Percentiles rank a stretch among this genome's conserved stretches.
Evolutionary conservation across 2,888 invertebrate genomes (phyloP).

Genomic region (Ecliptopera silaceata): DNA sequence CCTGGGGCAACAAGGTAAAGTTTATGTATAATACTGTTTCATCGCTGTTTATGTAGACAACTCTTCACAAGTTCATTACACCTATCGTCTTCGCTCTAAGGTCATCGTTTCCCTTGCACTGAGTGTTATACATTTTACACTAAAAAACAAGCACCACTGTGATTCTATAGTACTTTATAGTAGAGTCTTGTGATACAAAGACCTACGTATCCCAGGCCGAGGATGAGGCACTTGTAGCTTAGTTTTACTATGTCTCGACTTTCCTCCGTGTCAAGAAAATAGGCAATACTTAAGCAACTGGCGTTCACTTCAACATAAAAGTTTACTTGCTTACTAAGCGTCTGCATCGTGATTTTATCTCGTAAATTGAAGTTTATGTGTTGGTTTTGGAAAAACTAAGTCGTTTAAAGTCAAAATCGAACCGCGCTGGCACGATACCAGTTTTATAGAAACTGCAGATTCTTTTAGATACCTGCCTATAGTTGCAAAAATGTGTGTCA

Average conservation of each 20-base stretch:
- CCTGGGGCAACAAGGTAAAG: too few species aligned
- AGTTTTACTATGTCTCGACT: not conserved
- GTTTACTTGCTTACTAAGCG: conserved; percentile 9
- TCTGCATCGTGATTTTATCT: conserved; percentile 23
- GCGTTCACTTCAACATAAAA: conserved; percentile 12
- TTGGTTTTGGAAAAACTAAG: conserved; percentile 5
- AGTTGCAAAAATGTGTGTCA: conserved; percentile 11
- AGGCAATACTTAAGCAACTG: conserved; percentile 8
- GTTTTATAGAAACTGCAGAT: conserved; percentile 23
- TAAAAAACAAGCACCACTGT: too few species aligned
- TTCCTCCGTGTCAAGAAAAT: conserved; percentile 9
- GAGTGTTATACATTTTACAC: too few species aligned
- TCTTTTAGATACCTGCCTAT: conserved; percentile 21
- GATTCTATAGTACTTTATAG: too few species aligned
- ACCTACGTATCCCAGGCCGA: not conserved
- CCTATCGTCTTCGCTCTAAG: too few species aligned
- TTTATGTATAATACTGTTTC: too few species aligned
- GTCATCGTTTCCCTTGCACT: too few species aligned
- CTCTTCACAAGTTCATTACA: too few species aligned
- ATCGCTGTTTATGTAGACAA: too few species aligned
- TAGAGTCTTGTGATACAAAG: too few species aligned
- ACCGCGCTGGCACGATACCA: conserved; percentile 26
- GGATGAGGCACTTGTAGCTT: not conserved
- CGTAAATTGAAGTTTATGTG: conserved; percentile 11
- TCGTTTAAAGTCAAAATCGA: conserved; percentile 13